Evolutionary conservation across 2,888 invertebrate species (phyloP), one percentile per base, ranked within the genome.

Genomic region (Anaspis maculata): DNA sequence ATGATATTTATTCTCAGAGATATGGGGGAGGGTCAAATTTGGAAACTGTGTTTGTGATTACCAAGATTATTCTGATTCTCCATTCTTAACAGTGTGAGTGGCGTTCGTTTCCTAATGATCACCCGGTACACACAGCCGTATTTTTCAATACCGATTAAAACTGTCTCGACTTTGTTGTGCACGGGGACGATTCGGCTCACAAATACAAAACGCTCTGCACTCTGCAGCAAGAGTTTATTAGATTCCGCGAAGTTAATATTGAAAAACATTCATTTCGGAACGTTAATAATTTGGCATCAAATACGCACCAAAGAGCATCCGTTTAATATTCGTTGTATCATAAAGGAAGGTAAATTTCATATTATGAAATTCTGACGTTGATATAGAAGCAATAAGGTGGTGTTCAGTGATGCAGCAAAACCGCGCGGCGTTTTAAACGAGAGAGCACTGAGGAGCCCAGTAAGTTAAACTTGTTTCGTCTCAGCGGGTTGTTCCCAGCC

Each of bases 281-380:
- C 37, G 41, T 48, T 45, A 49, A 48, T 49, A 49, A 49, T 48
- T 48, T 41, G 39, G 38, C 44, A 49, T 49, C 46, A 48, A 47
- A 44, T 36, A 47, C 46, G 46, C 46, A 44, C 43, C 39, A 37
- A 37, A 42, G 41, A 43, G 38, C 44, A 42, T n/a, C n/a, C n/a
- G 42, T 48, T 49, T 49, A 49, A 49, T 49, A 48, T 47, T 38
- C 45, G 37, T 27, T 31, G 27, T 34, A 38, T 38, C 43, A 46
- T 48, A 42, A 45, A 48, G 41, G 49, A 48, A 46, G 43, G 48
- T 49, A 46, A 48, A 48, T 49, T 49, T 47, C 38, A 35, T 44
- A 45, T 43, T 47, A 49, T 49, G 48, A 48, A 48, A 43, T 46
- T 41, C 39, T 42, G 46, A 45, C 45, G 46, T 47, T 47, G 44